phyloP scores from a whole-genome alignment of 2,888 invertebrate species.

The Stenchaetothrips biformis region DNA sequence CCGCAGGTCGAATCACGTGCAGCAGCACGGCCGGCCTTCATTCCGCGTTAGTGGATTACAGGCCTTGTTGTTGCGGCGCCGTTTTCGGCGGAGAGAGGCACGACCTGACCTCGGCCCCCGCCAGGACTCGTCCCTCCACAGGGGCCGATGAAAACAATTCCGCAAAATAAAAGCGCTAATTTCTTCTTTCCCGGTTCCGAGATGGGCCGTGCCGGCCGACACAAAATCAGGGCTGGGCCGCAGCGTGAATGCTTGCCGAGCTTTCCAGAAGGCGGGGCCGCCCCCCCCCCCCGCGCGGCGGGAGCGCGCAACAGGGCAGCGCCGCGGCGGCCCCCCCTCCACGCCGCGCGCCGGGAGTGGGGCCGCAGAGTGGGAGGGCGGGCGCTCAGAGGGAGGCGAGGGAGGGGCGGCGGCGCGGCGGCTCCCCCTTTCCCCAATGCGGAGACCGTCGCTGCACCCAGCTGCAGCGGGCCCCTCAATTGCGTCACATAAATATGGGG shows the following conservation, averaged over 20 bases:
- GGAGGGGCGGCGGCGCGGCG: neutral
- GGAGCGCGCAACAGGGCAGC: conserved; percentile 35
- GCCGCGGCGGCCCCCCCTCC: conserved; percentile 44
- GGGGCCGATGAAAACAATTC: too few relatives aligned
- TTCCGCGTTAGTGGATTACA: too few relatives aligned
- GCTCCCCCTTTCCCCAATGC: conserved; percentile 37
- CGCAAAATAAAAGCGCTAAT: too few relatives aligned
- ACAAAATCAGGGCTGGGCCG: too few relatives aligned
- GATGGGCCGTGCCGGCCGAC: too few relatives aligned
- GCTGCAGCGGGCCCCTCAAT: conserved; percentile 36
- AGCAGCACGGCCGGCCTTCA: too few relatives aligned
- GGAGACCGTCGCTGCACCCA: conserved; percentile 35
- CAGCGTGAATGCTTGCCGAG: conserved; percentile 39
- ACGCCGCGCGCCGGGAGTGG: conserved; percentile 14
- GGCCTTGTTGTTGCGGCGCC: too few relatives aligned
- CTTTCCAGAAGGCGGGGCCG: conserved; percentile 51
- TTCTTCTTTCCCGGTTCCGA: too few relatives aligned
- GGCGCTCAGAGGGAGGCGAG: neutral
- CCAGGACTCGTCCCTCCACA: too few relatives aligned
- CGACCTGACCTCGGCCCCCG: too few relatives aligned
- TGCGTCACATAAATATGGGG: conserved; percentile 35
- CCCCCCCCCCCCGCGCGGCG: conserved; percentile 47
- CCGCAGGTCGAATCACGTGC: too few relatives aligned
- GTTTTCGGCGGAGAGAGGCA: too few relatives aligned
- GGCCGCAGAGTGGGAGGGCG: neutral